Evolutionary conservation across 2,113 vertebrate species (phyloP).

Genomic region (Nycticorax nycticorax): DNA sequence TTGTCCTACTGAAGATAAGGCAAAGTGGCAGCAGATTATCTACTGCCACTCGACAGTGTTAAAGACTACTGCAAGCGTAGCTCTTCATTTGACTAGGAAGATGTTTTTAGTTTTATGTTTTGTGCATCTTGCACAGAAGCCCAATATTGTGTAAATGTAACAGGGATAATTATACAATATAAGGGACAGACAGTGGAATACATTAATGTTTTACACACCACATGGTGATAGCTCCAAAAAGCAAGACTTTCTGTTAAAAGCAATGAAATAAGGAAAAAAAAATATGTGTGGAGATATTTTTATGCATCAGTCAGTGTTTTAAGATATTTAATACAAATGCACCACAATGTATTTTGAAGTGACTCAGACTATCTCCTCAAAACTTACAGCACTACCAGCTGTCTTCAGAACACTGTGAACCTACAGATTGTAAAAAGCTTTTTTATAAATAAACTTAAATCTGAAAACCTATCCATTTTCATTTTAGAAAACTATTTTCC

Average conservation of each 20-base stretch:
- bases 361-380: neutral
- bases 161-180: neutral
- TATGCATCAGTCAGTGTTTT: neutral
- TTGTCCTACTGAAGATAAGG: neutral
- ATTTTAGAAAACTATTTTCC: neutral
- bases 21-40: neutral
- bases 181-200: neutral
- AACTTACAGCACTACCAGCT: neutral
- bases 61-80: neutral
- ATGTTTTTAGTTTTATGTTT: neutral
- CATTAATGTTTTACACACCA: neutral
- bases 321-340: slow-evolving; percentile 14
- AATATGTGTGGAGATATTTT: neutral
- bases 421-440: neutral
- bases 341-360: neutral
- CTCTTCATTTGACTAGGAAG: slow-evolving; percentile 18
- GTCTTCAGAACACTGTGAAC: neutral
- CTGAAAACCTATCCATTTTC: slow-evolving; percentile 2
- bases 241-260: neutral
- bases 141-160: neutral
- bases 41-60: neutral
- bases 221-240: neutral
- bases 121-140: neutral
- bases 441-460: slow-evolving; percentile 17
- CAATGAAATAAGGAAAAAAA: neutral